These are phyloP conservation scores for Galerucella pusilla DNA, from an alignment of 2,888 invertebrate genomes.

Conservation along the genomic window DNA sequence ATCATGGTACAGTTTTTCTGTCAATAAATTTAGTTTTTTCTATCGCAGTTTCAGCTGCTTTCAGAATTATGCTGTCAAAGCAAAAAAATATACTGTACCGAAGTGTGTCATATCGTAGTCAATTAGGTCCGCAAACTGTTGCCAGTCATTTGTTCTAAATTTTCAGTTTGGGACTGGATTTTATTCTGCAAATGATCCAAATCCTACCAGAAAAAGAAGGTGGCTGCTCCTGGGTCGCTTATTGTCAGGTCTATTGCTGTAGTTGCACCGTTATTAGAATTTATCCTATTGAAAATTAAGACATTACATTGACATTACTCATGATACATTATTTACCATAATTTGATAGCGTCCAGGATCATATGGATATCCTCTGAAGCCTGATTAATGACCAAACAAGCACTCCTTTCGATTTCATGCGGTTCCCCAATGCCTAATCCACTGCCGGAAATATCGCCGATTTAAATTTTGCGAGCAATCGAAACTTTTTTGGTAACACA, in stretches of 20 bases:
- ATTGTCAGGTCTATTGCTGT: not conserved
- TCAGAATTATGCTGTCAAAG: not conserved
- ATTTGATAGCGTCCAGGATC: no score
- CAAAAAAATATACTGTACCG: not conserved
- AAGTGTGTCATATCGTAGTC: not conserved
- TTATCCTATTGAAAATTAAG: not conserved
- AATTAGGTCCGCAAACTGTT: slow-evolving; percentile 2
- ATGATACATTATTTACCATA: no score
- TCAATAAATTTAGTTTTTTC: not conserved
- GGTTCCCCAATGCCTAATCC: no score
- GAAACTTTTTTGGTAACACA: no score
- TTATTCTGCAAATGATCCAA: not conserved
- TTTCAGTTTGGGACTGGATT: no score
- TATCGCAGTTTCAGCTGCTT: not conserved
- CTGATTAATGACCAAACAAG: no score
- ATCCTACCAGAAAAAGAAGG: not conserved
- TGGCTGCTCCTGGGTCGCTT: not conserved
- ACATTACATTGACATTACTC: no score
- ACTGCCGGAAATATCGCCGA: no score
- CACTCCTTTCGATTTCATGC: no score
- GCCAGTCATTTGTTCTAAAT: not conserved
- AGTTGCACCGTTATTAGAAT: not conserved
- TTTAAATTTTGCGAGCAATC: no score
- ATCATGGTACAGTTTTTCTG: no score
- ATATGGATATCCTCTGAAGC: no score